These are phyloP conservation scores for Karalla daura DNA, from an alignment of 2,797 vertebrate genomes.

Conservation along the genomic window DNA sequence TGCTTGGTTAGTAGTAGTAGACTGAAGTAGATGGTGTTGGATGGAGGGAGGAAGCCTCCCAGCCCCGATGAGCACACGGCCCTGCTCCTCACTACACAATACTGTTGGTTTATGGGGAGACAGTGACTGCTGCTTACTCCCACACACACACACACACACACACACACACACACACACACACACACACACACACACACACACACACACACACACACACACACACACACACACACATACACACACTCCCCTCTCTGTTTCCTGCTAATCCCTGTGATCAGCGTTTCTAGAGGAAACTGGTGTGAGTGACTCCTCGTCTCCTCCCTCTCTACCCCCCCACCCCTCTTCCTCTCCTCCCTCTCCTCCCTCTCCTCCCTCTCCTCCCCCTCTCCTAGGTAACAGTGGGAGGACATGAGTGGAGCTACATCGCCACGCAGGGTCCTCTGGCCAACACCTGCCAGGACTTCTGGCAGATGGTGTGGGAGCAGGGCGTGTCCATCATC, in stretches of 20 bases:
- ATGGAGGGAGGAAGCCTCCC: no score
- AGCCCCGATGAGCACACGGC: background rate
- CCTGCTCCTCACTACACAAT: background rate
- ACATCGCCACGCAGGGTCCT: constrained; percentile 95
- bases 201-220: no score
- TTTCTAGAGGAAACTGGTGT: no score
- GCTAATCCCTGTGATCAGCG: no score
- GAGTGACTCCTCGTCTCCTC: no score
- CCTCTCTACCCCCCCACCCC: no score
- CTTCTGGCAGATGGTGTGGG: constrained; percentile 99
- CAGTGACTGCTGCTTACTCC: background rate
- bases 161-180: no score
- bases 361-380: background rate
- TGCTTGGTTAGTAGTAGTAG: no score
- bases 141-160: no score
- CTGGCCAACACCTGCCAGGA: constrained; percentile 93
- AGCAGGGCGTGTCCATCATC: constrained; percentile 95
- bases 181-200: no score
- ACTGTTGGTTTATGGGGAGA: background rate
- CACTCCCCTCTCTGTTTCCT: background rate
- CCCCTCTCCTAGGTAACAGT: constrained; percentile 85
- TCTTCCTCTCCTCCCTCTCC: background rate
- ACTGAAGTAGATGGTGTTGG: no score
- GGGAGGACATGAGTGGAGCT: constrained; percentile 94
- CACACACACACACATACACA: no score